Evolutionary conservation across 2,113 vertebrate species (phyloP).

Genomic region (Hipposideros armiger): DNA sequence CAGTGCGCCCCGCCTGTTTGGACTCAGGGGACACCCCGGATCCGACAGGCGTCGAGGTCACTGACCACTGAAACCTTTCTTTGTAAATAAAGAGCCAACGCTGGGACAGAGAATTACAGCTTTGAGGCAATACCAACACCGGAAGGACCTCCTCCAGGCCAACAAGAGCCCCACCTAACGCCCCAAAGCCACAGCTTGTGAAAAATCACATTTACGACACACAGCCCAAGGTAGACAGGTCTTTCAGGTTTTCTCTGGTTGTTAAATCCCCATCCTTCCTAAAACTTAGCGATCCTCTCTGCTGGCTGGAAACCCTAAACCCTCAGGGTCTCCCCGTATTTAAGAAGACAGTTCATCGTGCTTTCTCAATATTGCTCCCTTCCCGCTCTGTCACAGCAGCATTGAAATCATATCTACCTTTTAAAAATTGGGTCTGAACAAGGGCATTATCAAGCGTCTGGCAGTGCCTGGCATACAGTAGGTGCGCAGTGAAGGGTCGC

Average conservation of each 20-base stretch:
- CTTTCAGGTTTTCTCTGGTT: background rate
- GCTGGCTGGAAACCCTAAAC: background rate
- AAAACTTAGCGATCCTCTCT: background rate
- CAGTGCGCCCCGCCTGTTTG: rapidly evolving
- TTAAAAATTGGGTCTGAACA: background rate
- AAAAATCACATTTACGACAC: background rate
- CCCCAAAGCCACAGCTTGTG: background rate
- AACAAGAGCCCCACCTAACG: background rate
- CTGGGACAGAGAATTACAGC: background rate
- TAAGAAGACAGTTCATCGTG: background rate
- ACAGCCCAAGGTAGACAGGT: background rate
- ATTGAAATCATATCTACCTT: background rate
- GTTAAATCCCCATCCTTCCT: background rate
- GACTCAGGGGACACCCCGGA: background rate
- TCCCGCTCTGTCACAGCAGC: background rate
- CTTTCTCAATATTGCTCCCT: background rate
- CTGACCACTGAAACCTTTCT: background rate
- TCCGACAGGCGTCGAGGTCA: background rate
- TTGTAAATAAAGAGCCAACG: background rate
- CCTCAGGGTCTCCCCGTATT: too few relatives aligned
- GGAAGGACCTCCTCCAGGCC: background rate
- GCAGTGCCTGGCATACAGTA: background rate
- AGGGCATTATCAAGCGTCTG: rapidly evolving
- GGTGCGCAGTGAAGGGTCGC: background rate
- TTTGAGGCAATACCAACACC: background rate